Conservation (phyloP, 2,797 vertebrate genomes). For the Amazona finschi region DNA sequence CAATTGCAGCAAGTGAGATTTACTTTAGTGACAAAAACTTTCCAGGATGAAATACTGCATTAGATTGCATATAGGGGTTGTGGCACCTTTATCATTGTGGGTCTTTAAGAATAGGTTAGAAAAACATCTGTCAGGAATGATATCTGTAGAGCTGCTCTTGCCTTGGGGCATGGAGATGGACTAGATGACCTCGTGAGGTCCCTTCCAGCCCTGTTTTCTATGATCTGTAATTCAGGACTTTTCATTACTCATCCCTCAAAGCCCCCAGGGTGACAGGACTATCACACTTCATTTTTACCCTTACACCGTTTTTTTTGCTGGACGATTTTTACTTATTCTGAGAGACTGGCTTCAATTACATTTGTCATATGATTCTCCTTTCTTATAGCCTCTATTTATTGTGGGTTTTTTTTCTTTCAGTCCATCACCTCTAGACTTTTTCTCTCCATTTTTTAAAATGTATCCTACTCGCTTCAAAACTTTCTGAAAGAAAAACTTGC, state of each 20-base stretch:
- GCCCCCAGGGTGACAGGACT: slow-evolving; percentile 2
- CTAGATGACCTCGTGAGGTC: neutral
- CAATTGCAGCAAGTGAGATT: neutral
- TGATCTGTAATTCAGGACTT: neutral
- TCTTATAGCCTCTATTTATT: neutral
- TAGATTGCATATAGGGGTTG: neutral
- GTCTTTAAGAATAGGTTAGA: neutral
- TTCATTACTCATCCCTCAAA: neutral
- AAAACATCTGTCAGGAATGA: slow-evolving; percentile 2
- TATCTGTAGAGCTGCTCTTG: neutral
- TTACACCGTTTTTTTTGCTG: neutral
- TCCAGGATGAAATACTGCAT: neutral
- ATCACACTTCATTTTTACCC: slow-evolving; percentile 9
- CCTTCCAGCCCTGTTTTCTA: neutral
- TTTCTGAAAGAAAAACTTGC: neutral
- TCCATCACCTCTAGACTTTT: neutral
- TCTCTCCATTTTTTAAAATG: neutral
- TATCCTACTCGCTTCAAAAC: neutral
- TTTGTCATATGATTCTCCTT: neutral
- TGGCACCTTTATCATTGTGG: neutral
- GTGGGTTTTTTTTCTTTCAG: neutral
- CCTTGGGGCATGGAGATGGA: neutral
- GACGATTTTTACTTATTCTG: neutral
- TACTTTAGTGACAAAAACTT: neutral
- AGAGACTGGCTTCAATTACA: neutral